Evolutionary conservation across 1,140 invertebrate species (phyloP).

Genomic region (Caenorhabditis briggsae): DNA sequence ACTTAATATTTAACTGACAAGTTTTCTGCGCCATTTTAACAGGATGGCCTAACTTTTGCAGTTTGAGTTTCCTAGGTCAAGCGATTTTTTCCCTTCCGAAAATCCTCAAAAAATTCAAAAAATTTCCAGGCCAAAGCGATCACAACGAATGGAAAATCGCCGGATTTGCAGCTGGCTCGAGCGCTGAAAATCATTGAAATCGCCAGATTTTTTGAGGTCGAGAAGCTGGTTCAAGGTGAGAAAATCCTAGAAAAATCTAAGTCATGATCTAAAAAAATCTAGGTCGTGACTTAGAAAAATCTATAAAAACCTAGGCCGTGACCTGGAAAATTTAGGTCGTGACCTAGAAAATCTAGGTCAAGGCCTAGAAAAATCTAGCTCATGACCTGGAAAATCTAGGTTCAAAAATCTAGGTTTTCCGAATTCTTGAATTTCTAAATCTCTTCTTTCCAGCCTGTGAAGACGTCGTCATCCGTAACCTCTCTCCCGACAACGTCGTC

Average conservation of each 20-base stretch:
- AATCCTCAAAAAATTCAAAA: no score
- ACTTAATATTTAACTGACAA: no score
- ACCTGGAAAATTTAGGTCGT: no score
- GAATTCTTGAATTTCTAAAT: no score
- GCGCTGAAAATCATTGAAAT: constrained; percentile 63
- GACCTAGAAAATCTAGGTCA: no score
- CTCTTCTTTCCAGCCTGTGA: constrained; percentile 59
- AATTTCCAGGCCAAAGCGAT: constrained; percentile 51
- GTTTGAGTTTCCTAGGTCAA: no score
- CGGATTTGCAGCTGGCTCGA: constrained; percentile 46
- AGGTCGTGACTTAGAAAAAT: background rate
- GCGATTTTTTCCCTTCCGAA: no score
- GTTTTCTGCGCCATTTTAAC: no score
- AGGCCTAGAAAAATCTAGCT: no score
- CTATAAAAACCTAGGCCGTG: background rate
- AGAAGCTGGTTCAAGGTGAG: constrained; percentile 62
- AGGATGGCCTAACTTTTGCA: no score
- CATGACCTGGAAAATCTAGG: no score
- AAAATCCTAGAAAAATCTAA: background rate
- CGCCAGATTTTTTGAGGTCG: constrained; percentile 63
- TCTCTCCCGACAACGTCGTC: constrained; percentile 47
- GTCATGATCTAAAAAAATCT: background rate
- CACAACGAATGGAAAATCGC: constrained; percentile 57
- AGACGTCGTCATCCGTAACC: constrained; percentile 58
- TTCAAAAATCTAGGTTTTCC: no score